These are phyloP conservation scores for Temnothorax unifasciatus DNA, from an alignment of 2,888 invertebrate genomes.

Conservation along the genomic window DNA sequence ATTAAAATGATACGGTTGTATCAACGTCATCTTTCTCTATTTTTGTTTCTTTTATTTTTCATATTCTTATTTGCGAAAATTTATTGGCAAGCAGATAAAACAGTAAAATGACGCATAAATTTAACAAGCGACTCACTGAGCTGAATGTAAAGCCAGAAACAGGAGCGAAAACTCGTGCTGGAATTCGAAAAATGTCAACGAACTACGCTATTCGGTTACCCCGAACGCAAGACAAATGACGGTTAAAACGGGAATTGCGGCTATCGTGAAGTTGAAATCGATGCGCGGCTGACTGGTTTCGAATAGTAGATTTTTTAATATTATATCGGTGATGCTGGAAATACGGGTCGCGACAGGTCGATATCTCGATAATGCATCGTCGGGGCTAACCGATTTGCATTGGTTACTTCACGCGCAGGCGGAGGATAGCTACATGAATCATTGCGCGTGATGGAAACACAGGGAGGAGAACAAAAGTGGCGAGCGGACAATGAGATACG, in stretches of 20 bases:
- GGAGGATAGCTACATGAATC: slow-evolving; percentile 15
- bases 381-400: slow-evolving; percentile 17
- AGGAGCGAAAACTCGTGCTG: background rate
- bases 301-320: slow-evolving; percentile 43
- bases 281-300: background rate
- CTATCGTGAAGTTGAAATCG: slow-evolving; percentile 35
- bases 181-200: slow-evolving; percentile 18
- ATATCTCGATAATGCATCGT: slow-evolving; percentile 45
- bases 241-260: slow-evolving; percentile 29
- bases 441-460: slow-evolving; percentile 15
- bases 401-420: slow-evolving; percentile 5
- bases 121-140: background rate
- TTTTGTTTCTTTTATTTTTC: background rate
- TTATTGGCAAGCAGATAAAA: background rate
- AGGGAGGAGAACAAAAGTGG: slow-evolving; percentile 16
- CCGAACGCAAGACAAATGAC: background rate
- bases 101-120: slow-evolving; percentile 11
- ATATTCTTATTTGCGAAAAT: background rate
- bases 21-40: background rate
- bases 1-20: slow-evolving; percentile 72
- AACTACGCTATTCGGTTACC: background rate
- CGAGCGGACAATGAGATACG: slow-evolving; percentile 20
- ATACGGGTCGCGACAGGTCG: slow-evolving; percentile 17
- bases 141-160: background rate
- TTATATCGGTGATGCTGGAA: slow-evolving; percentile 20